Conservation (phyloP, 2,113 vertebrate genomes). For the Colinus virginianus region DNA sequence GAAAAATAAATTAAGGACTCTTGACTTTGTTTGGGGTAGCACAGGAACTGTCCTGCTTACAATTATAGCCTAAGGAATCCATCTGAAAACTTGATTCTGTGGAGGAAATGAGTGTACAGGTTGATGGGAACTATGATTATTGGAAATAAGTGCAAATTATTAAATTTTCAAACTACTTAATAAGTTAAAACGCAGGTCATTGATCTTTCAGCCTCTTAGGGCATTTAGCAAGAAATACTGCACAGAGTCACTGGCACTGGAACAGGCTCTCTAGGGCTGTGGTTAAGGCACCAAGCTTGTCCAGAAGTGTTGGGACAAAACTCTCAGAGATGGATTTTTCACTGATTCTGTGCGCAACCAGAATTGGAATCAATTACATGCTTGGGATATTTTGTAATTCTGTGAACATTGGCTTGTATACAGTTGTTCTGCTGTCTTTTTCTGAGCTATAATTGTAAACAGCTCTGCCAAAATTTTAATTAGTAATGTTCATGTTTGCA, state of each 20-base stretch:
- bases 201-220: neutral
- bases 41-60: neutral
- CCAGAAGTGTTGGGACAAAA: neutral
- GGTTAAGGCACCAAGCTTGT: neutral
- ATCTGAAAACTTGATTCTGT: neutral
- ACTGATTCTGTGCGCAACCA: neutral
- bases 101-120: neutral
- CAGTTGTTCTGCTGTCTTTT: neutral
- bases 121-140: neutral
- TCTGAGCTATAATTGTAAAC: neutral
- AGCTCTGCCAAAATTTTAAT: constrained; percentile 1
- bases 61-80: neutral
- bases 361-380: neutral
- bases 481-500: neutral
- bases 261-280: neutral
- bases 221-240: neutral
- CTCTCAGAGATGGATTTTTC: neutral
- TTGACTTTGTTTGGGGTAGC: neutral
- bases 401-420: neutral
- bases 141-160: neutral
- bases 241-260: neutral
- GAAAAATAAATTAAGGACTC: neutral
- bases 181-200: neutral
- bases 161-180: neutral
- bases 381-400: neutral